Base-by-base conservation (phyloP, 2,797 vertebrate species). In the Oophaga sylvatica region DNA sequence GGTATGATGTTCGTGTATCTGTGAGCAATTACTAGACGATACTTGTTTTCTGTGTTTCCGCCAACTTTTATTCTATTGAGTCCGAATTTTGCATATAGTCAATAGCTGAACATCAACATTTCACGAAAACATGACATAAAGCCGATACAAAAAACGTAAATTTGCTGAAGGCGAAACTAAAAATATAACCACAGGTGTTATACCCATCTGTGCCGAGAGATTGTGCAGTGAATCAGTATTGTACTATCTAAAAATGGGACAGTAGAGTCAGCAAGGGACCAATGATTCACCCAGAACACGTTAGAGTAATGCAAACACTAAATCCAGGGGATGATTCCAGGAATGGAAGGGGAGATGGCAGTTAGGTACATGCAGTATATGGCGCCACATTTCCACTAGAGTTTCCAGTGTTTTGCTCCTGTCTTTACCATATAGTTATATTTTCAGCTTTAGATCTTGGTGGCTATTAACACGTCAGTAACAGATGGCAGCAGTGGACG, bases 111-210 rank as follows among this genome's bases (percentile, higher is more conserved):
- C 87, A 84, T 78, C 87, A 71, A 71, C 80, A 86, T 83, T 86
- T 86, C 80, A 83, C 22, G 35, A 70, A 89, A 80, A 83, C 57
- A 75, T 81, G 87, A 88, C 82, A 88, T 65, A 88, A 80, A 84
- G 19, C 77, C 31, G 29, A 89, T 78, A 63, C 29, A 68, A 62
- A 62, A 65, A 88, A 71, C 45, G 41, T 87, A 65, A 73, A 83
- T 83, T 86, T 73, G 63, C 84, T 80, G 29, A 65, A 83, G 81
- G 88, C 84, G 57, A 86, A 83, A 78, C 88, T 86, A 82, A 86
- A 88, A 82, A 89, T 86, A 89, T 78, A 86, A 86, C 65, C 80
- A 41, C 88, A 89, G 88, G 88, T 87, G 88, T 65, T 73, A 0
- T 63, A n/a, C 84, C 88, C 88, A 89, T 89, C 88, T 89, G 88